Evolutionary conservation across 2,888 invertebrate genomes (phyloP).

Genomic region (Antheraea assamensis): DNA sequence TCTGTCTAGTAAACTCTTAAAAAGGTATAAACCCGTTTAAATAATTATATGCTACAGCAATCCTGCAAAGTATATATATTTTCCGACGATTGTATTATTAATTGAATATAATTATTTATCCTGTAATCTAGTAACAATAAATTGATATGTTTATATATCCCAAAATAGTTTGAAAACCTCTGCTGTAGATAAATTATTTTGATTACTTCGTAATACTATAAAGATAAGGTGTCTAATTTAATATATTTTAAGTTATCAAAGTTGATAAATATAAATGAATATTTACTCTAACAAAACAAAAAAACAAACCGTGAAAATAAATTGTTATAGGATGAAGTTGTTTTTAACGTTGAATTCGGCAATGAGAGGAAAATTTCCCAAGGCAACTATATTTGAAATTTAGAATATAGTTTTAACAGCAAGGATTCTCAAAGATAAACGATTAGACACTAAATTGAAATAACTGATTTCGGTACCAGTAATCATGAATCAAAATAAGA

Average conservation of each 20-base stretch:
- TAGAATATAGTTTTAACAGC: background rate
- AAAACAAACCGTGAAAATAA: background rate
- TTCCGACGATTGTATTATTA: background rate
- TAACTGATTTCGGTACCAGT: no score
- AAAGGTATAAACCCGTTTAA: background rate
- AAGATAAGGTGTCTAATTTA: background rate
- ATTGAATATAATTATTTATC: background rate
- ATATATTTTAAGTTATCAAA: background rate
- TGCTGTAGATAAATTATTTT: slow-evolving; percentile 7
- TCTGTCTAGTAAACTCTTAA: background rate
- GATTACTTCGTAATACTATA: slow-evolving; percentile 3
- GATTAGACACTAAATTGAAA: background rate
- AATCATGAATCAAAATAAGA: no score
- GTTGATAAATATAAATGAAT: slow-evolving; percentile 3
- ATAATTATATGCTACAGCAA: background rate
- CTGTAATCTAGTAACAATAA: background rate
- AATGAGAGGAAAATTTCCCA: background rate
- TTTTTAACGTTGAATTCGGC: background rate
- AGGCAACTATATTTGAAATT: background rate
- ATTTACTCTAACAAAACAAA: slow-evolving; percentile 2
- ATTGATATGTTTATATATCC: background rate
- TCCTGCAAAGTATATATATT: background rate
- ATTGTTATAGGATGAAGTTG: background rate
- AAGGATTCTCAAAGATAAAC: background rate
- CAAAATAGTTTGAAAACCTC: slow-evolving; percentile 9